Evolutionary conservation across 2,113 vertebrate species (phyloP).

Genomic region (Mesocricetus auratus): DNA sequence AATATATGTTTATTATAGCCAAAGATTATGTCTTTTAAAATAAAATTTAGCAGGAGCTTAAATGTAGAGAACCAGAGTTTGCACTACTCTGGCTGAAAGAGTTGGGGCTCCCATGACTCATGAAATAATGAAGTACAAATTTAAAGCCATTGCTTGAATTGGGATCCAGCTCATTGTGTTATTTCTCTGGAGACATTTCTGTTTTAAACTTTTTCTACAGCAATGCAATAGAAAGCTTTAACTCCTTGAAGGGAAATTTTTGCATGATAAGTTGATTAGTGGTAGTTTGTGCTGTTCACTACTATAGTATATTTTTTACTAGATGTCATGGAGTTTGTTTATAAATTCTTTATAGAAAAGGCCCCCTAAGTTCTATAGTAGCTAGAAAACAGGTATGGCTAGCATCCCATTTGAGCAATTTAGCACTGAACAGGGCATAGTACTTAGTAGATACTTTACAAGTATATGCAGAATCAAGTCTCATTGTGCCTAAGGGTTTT

Average conservation of each 20-base stretch:
- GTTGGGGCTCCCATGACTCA: neutral
- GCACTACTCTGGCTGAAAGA: neutral
- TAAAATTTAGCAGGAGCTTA: slow-evolving; percentile 40
- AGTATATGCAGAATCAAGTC: neutral
- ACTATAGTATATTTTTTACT: neutral
- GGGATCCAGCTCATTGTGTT: slow-evolving; percentile 49
- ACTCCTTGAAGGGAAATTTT: slow-evolving; percentile 42
- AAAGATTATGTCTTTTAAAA: slow-evolving; percentile 46
- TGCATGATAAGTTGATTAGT: neutral
- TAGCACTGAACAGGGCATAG: slow-evolving; percentile 4
- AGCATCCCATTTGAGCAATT: neutral
- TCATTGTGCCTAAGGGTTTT: neutral
- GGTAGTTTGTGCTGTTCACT: neutral
- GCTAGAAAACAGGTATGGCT: neutral
- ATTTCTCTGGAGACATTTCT: slow-evolving; percentile 59
- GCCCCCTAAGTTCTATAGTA: neutral
- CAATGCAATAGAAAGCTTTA: neutral
- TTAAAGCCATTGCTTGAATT: neutral
- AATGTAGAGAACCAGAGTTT: neutral
- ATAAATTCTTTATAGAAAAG: neutral
- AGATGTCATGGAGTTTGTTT: neutral
- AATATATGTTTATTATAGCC: slow-evolving; percentile 53
- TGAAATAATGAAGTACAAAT: slow-evolving; percentile 35
- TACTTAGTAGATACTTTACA: neutral
- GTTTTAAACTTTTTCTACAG: slow-evolving; percentile 58